These are phyloP conservation scores for Sebastes paucispinis DNA, from an alignment of 2,797 vertebrate species.

Conservation along the genomic window DNA sequence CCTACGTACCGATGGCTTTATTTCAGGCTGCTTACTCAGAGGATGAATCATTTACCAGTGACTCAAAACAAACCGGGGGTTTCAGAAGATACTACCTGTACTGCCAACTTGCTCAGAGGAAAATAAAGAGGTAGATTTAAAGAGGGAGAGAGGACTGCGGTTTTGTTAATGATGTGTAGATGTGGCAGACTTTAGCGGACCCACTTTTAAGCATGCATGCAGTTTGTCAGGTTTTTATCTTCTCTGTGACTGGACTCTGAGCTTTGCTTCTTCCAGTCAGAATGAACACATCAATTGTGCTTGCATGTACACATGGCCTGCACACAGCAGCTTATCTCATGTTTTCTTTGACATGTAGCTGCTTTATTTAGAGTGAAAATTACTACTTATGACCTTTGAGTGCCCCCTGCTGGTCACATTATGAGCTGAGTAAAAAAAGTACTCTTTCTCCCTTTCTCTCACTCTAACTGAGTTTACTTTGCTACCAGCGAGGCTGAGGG, in stretches of 20 bases:
- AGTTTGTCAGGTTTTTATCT: slow-evolving; percentile 29
- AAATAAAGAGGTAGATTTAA: background rate
- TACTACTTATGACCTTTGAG: background rate
- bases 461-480: slow-evolving; percentile 30
- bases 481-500: background rate
- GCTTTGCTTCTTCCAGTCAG: slow-evolving; percentile 25
- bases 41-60: slow-evolving; percentile 64
- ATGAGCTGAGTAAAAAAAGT: background rate
- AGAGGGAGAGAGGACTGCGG: background rate
- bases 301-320: background rate
- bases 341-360: background rate
- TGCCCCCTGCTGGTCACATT: slow-evolving; percentile 53
- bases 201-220: background rate
- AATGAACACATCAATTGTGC: slow-evolving; percentile 22
- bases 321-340: background rate
- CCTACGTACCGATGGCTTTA: slow-evolving; percentile 49
- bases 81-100: slow-evolving; percentile 11
- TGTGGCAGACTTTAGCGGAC: background rate
- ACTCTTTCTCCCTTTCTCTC: background rate
- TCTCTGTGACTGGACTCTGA: slow-evolving; percentile 53
- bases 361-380: background rate
- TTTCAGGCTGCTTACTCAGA: slow-evolving; percentile 57
- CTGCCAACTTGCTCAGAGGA: background rate
- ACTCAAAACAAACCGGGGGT: slow-evolving; percentile 24
- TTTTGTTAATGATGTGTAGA: background rate